Conservation (phyloP, 2,113 vertebrate species). For the Hoplias malabaricus region DNA sequence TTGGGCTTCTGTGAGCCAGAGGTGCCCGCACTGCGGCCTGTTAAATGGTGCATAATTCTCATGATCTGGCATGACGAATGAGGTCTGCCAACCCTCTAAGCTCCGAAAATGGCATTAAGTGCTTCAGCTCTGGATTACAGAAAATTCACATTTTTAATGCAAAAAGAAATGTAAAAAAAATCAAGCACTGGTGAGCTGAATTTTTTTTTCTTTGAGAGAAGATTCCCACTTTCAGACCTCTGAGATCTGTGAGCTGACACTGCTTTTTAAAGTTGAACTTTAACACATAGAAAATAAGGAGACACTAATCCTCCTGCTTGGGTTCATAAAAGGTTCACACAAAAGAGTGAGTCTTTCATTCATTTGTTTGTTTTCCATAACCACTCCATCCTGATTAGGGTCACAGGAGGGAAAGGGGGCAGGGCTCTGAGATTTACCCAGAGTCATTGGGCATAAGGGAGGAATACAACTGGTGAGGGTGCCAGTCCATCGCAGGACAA, state of each 20-base stretch:
- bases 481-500: too few relatives aligned
- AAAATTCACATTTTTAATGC: conserved; percentile 48
- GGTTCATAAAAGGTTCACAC: conserved; percentile 6
- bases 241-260: not conserved
- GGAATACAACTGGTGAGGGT: too few relatives aligned
- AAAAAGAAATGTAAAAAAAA: conserved; percentile 23
- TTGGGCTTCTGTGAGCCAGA: not conserved
- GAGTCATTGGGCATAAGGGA: too few relatives aligned
- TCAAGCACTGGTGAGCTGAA: not conserved
- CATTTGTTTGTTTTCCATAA: not conserved
- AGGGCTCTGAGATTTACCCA: too few relatives aligned
- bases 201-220: conserved; percentile 3
- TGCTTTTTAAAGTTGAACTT: not conserved
- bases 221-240: not conserved
- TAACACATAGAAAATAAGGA: not conserved
- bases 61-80: conserved; percentile 55
- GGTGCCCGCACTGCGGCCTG: not conserved
- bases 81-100: conserved; percentile 48
- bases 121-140: conserved; percentile 49
- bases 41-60: conserved; percentile 43
- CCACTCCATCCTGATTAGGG: too few relatives aligned
- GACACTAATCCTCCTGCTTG: not conserved
- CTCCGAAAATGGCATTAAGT: conserved; percentile 54
- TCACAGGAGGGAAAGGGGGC: too few relatives aligned
- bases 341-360: not conserved